Evolutionary conservation across 2,113 vertebrate genomes (phyloP).

Genomic region (Jaculus jaculus): DNA sequence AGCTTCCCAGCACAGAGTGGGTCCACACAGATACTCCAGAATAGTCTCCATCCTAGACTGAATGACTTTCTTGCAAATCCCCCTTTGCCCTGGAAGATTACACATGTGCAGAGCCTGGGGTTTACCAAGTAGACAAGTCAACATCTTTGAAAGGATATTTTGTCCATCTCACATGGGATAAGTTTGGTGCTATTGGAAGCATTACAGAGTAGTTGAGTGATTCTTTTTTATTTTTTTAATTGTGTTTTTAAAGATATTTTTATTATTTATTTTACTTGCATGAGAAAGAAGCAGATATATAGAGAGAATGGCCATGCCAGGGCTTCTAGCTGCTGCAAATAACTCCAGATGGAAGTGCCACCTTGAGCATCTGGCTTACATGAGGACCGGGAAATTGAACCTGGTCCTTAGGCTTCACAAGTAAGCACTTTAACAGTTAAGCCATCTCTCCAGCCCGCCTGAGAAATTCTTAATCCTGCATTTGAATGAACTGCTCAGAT

Average conservation of each 20-base stretch:
- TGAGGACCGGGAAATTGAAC: no score
- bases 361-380: no score
- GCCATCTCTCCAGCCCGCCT: not conserved
- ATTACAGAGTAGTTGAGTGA: not conserved
- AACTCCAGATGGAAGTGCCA: no score
- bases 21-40: no score
- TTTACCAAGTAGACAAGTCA: not conserved
- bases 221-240: not conserved
- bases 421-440: no score
- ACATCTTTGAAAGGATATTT: not conserved
- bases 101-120: not conserved
- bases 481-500: not conserved
- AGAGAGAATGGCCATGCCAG: no score
- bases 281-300: no score
- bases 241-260: not conserved
- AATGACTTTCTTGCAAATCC: not conserved
- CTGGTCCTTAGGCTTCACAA: no score
- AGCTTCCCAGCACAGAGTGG: not conserved
- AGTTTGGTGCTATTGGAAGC: not conserved
- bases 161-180: not conserved
- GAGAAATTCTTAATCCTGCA: not conserved
- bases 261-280: no score
- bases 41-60: not conserved
- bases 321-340: no score
- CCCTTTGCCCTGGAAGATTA: not conserved